These are phyloP conservation scores for Biston stratarius DNA, from an alignment of 2,888 invertebrate species.

Conservation along the genomic window DNA sequence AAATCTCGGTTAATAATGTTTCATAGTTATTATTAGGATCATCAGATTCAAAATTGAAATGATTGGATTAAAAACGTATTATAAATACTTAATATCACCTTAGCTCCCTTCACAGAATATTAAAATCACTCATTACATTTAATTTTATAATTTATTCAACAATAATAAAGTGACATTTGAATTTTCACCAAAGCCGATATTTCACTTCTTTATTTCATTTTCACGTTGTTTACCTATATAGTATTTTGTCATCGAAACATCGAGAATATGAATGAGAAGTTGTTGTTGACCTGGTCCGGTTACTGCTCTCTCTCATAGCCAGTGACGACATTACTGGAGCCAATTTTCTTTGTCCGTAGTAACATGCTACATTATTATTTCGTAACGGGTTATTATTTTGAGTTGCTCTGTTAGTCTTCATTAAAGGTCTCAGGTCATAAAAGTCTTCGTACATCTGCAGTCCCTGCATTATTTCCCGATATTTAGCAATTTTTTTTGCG, in stretches of 20 bases:
- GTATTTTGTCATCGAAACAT: neutral
- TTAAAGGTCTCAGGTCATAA: conserved; percentile 58
- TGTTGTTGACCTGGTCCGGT: conserved; percentile 9
- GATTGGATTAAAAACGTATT: too few species aligned
- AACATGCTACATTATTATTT: conserved; percentile 35
- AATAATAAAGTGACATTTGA: neutral
- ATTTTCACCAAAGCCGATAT: neutral
- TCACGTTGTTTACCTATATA: neutral
- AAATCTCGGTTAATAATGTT: too few species aligned
- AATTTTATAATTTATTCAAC: neutral
- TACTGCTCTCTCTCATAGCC: neutral
- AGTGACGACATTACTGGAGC: conserved; percentile 2
- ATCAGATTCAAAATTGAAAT: too few species aligned
- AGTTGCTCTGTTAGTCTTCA: conserved; percentile 69
- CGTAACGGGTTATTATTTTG: conserved; percentile 67
- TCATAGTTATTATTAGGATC: too few species aligned
- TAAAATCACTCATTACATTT: neutral
- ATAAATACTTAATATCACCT: too few species aligned
- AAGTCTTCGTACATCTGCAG: conserved; percentile 68
- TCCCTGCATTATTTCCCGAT: conserved; percentile 72
- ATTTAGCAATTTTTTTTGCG: conserved; percentile 62
- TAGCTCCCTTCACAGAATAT: neutral
- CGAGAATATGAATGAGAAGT: conserved; percentile 6
- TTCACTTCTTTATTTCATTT: neutral
- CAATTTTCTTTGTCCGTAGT: conserved; percentile 2